These are phyloP conservation scores for Colletes gigas DNA, from an alignment of 1,140 invertebrate species.

Conservation along the genomic window DNA sequence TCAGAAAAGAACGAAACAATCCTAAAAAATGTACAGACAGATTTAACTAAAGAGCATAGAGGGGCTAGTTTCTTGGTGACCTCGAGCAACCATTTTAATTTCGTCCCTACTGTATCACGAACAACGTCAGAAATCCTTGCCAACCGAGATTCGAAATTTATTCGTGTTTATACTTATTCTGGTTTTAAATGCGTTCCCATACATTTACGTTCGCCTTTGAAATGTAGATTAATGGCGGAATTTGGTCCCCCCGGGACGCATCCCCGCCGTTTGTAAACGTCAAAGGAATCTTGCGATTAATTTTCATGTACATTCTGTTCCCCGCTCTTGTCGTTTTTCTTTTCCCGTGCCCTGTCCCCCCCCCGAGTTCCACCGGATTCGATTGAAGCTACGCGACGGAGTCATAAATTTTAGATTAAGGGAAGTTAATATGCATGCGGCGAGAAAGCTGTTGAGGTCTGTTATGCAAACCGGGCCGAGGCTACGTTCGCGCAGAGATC, in stretches of 20 bases:
- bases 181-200: too few relatives aligned
- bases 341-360: neutral
- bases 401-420: constrained; percentile 27
- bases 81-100: too few relatives aligned
- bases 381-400: neutral
- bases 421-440: constrained; percentile 27
- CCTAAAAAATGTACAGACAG: too few relatives aligned
- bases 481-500: neutral
- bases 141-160: neutral
- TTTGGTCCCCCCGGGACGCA: neutral
- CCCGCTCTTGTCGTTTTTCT: neutral
- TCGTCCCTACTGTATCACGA: too few relatives aligned
- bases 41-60: too few relatives aligned
- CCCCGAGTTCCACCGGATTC: neutral
- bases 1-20: too few relatives aligned
- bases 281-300: constrained; percentile 27
- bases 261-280: constrained; percentile 4
- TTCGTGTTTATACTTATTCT: constrained; percentile 22
- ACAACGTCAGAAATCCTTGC: neutral
- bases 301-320: neutral
- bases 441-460: neutral
- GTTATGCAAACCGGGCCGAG: constrained; percentile 25
- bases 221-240: constrained; percentile 23
- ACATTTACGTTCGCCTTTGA: constrained; percentile 21
- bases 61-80: too few relatives aligned